These are phyloP conservation scores for Larimichthys crocea DNA, from an alignment of 2,113 vertebrate genomes.

Conservation along the genomic window DNA sequence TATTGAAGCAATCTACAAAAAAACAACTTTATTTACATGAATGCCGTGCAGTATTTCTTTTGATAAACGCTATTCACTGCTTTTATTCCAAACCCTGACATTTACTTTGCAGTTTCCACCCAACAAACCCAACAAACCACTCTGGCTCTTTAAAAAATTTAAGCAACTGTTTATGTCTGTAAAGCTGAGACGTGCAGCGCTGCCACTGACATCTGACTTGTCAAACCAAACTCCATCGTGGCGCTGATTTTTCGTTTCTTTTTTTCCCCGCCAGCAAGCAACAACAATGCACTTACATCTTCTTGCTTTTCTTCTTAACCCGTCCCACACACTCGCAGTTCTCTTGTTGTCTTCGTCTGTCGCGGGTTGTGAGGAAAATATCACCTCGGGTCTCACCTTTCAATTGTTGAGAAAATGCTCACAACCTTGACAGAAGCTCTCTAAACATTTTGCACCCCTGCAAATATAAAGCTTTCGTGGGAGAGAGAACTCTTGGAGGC, in stretches of 20 bases:
- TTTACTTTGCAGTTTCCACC: slow-evolving; percentile 38
- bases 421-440: slow-evolving; percentile 68
- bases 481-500: slow-evolving; percentile 59
- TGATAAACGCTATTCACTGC: slow-evolving; percentile 11
- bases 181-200: slow-evolving; percentile 23
- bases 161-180: slow-evolving; percentile 38
- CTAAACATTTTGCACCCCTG: slow-evolving; percentile 65
- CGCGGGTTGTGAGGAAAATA: slow-evolving; percentile 59
- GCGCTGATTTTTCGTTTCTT: slow-evolving; percentile 18
- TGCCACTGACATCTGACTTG: slow-evolving; percentile 61
- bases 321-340: slow-evolving; percentile 41
- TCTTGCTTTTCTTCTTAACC: slow-evolving; percentile 39
- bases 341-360: slow-evolving; percentile 43
- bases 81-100: slow-evolving; percentile 50
- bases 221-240: slow-evolving; percentile 56
- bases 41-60: neutral
- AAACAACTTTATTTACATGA: slow-evolving; percentile 1
- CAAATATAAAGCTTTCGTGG: slow-evolving; percentile 75
- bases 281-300: slow-evolving; percentile 59
- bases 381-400: slow-evolving; percentile 78
- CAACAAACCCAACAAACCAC: neutral
- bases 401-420: slow-evolving; percentile 61
- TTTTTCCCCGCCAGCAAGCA: slow-evolving; percentile 15
- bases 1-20: slow-evolving; percentile 18
- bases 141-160: slow-evolving; percentile 33